Conservation (phyloP, 2,113 vertebrate species). For the Coreoperca whiteheadi region DNA sequence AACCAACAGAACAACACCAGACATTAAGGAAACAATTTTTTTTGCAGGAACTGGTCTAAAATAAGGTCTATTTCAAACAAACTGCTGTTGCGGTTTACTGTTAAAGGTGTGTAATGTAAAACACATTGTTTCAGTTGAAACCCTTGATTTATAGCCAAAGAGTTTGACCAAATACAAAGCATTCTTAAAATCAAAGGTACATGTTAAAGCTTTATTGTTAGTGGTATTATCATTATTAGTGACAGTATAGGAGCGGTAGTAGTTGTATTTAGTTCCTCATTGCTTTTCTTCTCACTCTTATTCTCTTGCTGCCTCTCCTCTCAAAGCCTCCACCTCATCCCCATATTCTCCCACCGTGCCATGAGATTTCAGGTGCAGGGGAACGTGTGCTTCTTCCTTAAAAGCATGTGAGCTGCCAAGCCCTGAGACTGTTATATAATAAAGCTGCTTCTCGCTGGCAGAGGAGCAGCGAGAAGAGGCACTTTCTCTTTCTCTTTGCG, state of each 20-base stretch:
- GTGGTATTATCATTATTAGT: not conserved
- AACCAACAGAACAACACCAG: too few relatives aligned
- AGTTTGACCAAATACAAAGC: not conserved
- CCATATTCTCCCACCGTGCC: constrained; percentile 37
- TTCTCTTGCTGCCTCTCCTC: constrained; percentile 28
- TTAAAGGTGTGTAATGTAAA: not conserved
- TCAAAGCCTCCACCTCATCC: constrained; percentile 46
- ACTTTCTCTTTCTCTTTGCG: constrained; percentile 51
- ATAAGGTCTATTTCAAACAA: not conserved
- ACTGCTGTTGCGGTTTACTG: not conserved
- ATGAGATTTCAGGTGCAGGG: constrained; percentile 72
- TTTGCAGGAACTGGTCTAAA: too few relatives aligned
- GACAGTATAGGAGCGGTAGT: not conserved
- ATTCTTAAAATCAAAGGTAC: not conserved
- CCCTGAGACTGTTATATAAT: constrained; percentile 76
- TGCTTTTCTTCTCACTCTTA: constrained; percentile 17
- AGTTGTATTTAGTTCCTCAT: not conserved
- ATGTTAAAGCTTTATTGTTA: not conserved
- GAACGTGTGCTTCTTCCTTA: constrained; percentile 77
- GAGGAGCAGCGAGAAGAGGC: constrained; percentile 50
- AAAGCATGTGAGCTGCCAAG: constrained; percentile 79
- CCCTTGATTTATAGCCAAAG: not conserved
- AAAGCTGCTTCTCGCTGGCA: constrained; percentile 68
- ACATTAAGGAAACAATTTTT: too few relatives aligned
- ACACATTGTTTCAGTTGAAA: too few relatives aligned